Base-by-base conservation (phyloP, 2,797 vertebrate species). In the Scyliorhinus canicula region DNA sequence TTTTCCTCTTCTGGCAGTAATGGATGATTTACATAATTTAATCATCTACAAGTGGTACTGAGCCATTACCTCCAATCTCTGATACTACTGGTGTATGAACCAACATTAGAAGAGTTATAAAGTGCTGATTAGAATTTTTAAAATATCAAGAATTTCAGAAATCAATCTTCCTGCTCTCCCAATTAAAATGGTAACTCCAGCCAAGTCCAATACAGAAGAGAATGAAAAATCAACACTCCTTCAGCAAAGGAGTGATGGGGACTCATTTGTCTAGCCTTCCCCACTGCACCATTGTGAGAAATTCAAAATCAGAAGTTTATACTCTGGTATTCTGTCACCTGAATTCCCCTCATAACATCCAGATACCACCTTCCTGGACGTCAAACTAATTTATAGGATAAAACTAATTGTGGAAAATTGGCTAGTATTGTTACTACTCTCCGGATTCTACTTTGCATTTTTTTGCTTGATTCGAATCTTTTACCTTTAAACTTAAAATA, bases 11-110 rank as follows among this genome's bases (percentile, higher is more conserved):
- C 88, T 91, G 52, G 57, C 88, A 63, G 57, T 63, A 91, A 91
- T 91, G 88, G 57, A 91, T 91, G 88, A 65, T 88, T 60, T 88
- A 57, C 52, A 88, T 65, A 40, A 91, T 91, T 63, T 91, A 91
- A 65, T 65, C 60, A 24, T 91, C 19, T 91, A 40, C 60, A 91
- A 91, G 35, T 91, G 88, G 57, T 40, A 65, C n/a, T 4, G 6
- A 91, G 44, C 57, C 88, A 65, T 26, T 44, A 44, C n/a, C 57
- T 63, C 35, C 60, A 63, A 44, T 40, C 60, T 40, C 57, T 63
- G 57, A 44, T 91, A 63, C 60, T 65, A 91, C 88, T 91, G 57
- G 88, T 63, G 21, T 63, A 44, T 12, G 60, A 7, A 21, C 21
- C 57, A 91, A 44, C n/a, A 65, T 91, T 65, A 63, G 1, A 82